Evolutionary conservation across 1,140 invertebrate species (phyloP).

Genomic region (Heliothis virescens): DNA sequence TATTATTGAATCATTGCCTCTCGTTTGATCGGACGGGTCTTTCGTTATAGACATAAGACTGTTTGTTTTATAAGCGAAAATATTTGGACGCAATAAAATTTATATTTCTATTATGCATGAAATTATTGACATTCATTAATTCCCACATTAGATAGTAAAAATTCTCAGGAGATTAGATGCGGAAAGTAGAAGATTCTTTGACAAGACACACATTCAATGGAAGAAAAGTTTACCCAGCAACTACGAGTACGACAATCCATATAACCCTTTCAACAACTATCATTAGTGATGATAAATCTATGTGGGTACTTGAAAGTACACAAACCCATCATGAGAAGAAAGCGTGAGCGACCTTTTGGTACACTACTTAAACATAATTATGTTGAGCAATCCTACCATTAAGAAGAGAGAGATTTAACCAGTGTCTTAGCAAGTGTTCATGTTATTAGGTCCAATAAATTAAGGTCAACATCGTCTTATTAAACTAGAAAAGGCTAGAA

Average conservation of each 20-base stretch:
- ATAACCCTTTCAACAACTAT: too few relatives aligned
- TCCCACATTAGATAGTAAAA: not conserved
- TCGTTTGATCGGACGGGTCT: too few relatives aligned
- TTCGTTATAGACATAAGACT: too few relatives aligned
- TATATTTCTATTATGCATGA: too few relatives aligned
- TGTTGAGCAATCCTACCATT: slow-evolving; percentile 2
- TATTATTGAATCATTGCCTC: too few relatives aligned
- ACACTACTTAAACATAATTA: slow-evolving; percentile 23
- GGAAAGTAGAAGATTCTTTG: not conserved
- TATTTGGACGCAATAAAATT: too few relatives aligned
- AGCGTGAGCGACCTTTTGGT: slow-evolving; percentile 8
- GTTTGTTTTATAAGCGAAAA: too few relatives aligned
- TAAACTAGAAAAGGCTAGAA: slow-evolving; percentile 2
- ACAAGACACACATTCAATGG: not conserved
- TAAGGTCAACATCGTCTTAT: not conserved
- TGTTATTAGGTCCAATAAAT: not conserved
- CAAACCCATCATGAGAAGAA: slow-evolving; percentile 10
- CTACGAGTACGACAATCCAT: too few relatives aligned
- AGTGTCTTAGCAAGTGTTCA: not conserved
- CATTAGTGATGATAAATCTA: not conserved
- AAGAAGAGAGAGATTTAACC: not conserved
- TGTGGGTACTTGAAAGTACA: not conserved
- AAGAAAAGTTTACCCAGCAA: not conserved
- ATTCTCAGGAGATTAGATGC: slow-evolving; percentile 7
- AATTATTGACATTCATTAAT: not conserved